Evolutionary conservation across 2,888 invertebrate species (phyloP).

Genomic region (Rhagonycha lutea): DNA sequence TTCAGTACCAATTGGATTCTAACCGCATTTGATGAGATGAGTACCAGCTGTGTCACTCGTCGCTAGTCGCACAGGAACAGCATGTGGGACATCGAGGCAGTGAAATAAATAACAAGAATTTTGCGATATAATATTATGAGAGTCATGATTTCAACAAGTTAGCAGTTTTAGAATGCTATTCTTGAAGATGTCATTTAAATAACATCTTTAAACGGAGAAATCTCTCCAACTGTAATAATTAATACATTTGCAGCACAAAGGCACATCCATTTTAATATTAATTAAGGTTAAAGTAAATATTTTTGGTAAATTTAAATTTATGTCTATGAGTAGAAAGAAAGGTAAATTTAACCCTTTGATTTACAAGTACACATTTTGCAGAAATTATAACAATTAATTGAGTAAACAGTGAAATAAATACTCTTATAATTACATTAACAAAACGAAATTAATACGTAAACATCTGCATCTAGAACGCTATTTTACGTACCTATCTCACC

Average conservation of each 20-base stretch:
- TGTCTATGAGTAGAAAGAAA: not conserved
- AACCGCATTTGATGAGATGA: no score
- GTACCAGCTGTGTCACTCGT: no score
- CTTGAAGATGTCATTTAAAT: not conserved
- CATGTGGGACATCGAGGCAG: no score
- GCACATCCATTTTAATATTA: not conserved
- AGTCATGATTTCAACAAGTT: not conserved
- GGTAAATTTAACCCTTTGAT: not conserved
- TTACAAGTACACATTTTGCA: not conserved
- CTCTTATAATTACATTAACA: conserved; percentile 2
- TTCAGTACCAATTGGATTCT: no score
- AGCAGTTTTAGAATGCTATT: no score
- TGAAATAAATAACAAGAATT: no score
- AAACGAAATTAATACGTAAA: not conserved
- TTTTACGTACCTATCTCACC: not conserved
- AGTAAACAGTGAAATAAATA: conserved; percentile 2
- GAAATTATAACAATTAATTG: not conserved
- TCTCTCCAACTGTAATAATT: not conserved
- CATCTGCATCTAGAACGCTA: conserved; percentile 10
- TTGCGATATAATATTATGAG: no score
- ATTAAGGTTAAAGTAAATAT: not conserved
- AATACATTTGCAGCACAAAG: not conserved
- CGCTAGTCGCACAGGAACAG: no score
- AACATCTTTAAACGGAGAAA: not conserved
- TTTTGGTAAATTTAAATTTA: not conserved